A percentile compares a stretch with the other conserved stretches of the same genome.
These are phyloP conservation scores for Sporophila hypoxantha DNA, from an alignment of 2,113 vertebrate genomes.

Conservation along the genomic window DNA sequence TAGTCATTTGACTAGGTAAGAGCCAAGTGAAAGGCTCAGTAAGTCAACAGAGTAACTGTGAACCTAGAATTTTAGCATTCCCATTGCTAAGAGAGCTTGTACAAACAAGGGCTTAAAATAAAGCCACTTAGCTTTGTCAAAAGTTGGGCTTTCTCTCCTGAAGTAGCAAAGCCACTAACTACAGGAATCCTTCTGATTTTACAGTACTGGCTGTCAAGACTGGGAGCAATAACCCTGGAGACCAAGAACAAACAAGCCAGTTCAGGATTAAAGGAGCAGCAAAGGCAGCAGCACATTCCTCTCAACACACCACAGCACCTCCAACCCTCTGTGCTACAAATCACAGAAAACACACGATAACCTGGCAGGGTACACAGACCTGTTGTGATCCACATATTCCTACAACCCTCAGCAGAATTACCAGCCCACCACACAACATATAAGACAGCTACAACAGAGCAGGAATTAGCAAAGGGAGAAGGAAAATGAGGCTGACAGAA, in stretches of 20 bases:
- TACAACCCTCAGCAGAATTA: background rate
- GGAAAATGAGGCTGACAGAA: background rate
- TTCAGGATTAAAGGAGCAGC: background rate
- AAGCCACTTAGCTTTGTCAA: conserved; percentile 40
- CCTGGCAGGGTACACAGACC: background rate
- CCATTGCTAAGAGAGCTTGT: conserved; percentile 47
- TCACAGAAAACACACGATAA: background rate
- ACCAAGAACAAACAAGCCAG: background rate
- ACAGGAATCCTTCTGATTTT: conserved; percentile 17
- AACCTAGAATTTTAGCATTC: conserved; percentile 54
- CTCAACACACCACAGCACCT: background rate
- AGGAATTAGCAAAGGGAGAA: background rate
- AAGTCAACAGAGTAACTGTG: conserved; percentile 42
- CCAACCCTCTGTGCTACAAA: background rate
- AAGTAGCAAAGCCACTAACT: conserved; percentile 13
- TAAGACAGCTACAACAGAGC: background rate
- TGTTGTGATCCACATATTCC: background rate
- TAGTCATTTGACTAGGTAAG: conserved; percentile 46
- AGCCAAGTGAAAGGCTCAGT: conserved; percentile 32
- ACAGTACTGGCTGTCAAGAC: conserved; percentile 7
- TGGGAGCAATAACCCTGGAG: background rate
- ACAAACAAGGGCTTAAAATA: conserved; percentile 58
- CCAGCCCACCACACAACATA: background rate
- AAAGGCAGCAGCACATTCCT: background rate
- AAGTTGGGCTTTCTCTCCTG: background rate